Evolutionary conservation across 2,113 vertebrate genomes (phyloP).

Genomic region (Panurus biarmicus): DNA sequence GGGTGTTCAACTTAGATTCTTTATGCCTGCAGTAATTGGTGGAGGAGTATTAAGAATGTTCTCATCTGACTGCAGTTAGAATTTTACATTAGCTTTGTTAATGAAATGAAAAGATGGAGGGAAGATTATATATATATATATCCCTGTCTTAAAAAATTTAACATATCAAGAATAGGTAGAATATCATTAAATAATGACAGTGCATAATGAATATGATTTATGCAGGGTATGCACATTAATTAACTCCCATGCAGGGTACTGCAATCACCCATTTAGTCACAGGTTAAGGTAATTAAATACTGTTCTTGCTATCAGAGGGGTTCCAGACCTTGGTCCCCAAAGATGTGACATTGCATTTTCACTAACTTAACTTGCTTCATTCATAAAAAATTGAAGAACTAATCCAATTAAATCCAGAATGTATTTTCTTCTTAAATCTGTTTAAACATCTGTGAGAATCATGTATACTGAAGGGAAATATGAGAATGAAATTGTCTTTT

Average conservation of each 20-base stretch:
- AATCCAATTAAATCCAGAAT: background rate
- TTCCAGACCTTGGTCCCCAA: background rate
- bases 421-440: background rate
- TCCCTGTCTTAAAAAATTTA: background rate
- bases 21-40: background rate
- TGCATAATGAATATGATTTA: conserved; percentile 5
- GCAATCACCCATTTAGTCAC: conserved; percentile 1
- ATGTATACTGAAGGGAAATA: background rate
- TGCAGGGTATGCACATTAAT: background rate
- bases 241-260: background rate
- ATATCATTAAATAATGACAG: conserved; percentile 12
- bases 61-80: background rate
- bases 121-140: background rate
- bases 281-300: conserved; percentile 31
- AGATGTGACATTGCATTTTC: background rate
- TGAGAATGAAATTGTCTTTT: background rate
- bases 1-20: background rate
- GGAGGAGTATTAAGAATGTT: background rate
- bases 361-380: background rate
- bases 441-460: background rate
- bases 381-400: background rate
- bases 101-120: background rate
- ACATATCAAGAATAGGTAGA: background rate
- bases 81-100: background rate
- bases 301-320: background rate